Conservation (phyloP, 2,888 invertebrate genomes). For the Phortica okadai region DNA sequence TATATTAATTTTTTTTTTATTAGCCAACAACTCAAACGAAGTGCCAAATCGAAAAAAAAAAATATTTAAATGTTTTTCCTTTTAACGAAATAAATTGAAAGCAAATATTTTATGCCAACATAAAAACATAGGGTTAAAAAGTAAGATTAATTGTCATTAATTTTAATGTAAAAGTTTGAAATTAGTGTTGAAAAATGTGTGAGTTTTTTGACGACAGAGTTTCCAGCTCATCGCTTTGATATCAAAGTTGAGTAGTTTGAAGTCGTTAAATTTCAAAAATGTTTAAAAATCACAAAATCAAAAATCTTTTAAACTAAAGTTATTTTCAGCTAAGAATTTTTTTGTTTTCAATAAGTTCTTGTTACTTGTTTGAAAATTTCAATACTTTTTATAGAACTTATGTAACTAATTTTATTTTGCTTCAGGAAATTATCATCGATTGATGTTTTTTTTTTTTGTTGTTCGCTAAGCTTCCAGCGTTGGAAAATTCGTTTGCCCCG, state of each 20-base stretch:
- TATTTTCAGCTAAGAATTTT: constrained; percentile 27
- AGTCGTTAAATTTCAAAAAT: no score
- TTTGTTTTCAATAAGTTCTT: constrained; percentile 19
- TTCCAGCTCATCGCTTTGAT: no score
- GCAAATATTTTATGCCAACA: no score
- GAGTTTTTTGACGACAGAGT: no score
- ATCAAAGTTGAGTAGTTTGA: no score
- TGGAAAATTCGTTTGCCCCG: constrained; percentile 54
- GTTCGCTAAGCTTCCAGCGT: background rate
- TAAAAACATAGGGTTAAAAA: no score
- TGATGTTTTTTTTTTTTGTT: constrained; percentile 43
- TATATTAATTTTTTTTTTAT: constrained; percentile 24
- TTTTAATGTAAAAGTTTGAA: background rate
- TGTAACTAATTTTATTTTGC: constrained; percentile 16
- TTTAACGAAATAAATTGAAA: background rate
- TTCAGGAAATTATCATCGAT: constrained; percentile 36
- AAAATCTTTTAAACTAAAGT: no score
- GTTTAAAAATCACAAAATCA: no score
- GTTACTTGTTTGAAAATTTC: constrained; percentile 29
- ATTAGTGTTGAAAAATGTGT: no score
- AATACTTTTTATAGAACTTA: constrained; percentile 18
- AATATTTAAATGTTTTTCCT: constrained; percentile 30
- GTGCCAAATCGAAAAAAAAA: constrained; percentile 15
- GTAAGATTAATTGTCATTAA: background rate
- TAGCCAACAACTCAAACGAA: constrained; percentile 4